Evolutionary conservation across 2,888 invertebrate genomes (phyloP).

Genomic region (Orthosia gracilis): DNA sequence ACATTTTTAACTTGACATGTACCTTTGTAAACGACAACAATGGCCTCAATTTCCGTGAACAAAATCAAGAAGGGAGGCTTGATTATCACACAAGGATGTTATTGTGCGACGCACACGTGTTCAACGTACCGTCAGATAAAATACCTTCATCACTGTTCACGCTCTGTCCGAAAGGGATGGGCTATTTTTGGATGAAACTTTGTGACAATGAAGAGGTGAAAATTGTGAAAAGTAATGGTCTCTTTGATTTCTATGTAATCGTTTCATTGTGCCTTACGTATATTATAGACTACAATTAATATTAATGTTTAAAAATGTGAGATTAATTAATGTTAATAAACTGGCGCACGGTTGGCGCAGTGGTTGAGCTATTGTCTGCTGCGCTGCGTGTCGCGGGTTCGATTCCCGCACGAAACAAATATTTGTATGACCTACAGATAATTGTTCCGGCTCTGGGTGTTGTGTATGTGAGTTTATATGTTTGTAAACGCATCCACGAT

Average conservation of each 20-base stretch:
- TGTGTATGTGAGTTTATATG: no score
- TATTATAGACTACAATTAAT: no score
- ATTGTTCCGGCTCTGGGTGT: no score
- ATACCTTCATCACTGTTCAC: constrained; percentile 24
- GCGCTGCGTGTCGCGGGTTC: no score
- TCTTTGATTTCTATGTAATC: not conserved
- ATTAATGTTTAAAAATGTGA: no score
- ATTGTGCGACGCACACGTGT: constrained; percentile 30
- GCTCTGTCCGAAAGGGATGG: not conserved
- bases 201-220: not conserved
- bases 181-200: constrained; percentile 6
- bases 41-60: constrained; percentile 28
- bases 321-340: no score
- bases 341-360: no score
- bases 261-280: not conserved
- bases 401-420: no score
- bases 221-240: not conserved
- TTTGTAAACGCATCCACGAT: no score
- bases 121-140: constrained; percentile 23
- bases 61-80: constrained; percentile 29
- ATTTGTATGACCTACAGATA: no score
- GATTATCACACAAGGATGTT: constrained; percentile 34
- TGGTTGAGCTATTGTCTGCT: no score
- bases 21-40: constrained; percentile 24
- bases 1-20: not conserved